Evolutionary conservation across 2,113 vertebrate genomes (phyloP).

Genomic region (Lanius collurio): DNA sequence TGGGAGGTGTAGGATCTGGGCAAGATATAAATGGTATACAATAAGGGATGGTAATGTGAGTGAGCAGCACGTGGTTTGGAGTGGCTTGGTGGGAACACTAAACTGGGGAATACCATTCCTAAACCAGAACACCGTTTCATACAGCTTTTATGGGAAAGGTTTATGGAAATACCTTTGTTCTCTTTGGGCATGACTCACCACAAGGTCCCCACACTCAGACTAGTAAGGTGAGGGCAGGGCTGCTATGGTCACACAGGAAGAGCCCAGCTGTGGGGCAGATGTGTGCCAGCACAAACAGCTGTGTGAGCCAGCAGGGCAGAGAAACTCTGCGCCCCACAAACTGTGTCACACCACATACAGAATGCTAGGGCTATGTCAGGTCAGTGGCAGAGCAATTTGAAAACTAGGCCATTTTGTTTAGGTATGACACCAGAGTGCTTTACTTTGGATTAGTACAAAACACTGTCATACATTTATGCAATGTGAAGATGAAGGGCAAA

Average conservation of each 20-base stretch:
- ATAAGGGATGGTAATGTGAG: background rate
- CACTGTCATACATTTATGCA: background rate
- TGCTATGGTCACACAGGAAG: background rate
- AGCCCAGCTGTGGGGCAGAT: background rate
- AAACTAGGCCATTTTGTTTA: background rate
- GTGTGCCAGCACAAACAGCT: background rate
- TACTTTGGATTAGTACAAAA: background rate
- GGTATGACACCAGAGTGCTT: background rate
- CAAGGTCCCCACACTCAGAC: background rate
- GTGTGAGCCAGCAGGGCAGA: accelerated
- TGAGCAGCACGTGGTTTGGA: background rate
- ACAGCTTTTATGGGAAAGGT: background rate
- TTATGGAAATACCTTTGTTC: background rate
- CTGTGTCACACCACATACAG: background rate
- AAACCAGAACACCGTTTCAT: background rate
- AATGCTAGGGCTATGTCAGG: background rate
- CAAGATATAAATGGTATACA: background rate
- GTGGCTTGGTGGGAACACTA: background rate
- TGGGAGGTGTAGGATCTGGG: background rate
- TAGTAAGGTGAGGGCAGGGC: background rate
- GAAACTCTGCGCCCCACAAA: accelerated
- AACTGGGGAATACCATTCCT: background rate
- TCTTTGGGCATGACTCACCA: background rate
- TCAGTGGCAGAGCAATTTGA: background rate
- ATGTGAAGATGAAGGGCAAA: background rate